These are phyloP conservation scores for Aphelinus atriplicis DNA, from an alignment of 1,140 invertebrate genomes.

Conservation along the genomic window DNA sequence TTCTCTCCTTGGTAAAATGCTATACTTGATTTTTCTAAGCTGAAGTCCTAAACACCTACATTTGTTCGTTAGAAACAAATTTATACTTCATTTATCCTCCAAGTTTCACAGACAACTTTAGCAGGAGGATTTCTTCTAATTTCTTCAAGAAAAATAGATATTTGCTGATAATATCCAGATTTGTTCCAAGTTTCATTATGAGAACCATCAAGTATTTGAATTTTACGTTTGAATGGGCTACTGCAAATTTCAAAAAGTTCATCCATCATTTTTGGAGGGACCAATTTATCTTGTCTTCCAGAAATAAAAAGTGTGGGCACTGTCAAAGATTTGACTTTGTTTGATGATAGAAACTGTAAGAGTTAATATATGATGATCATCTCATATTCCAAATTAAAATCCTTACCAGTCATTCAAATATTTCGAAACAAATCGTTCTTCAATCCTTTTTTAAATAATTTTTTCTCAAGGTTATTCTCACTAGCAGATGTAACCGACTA, in stretches of 20 bases:
- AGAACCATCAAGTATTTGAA: conserved; percentile 78
- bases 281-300: conserved; percentile 83
- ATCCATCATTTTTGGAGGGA: conserved; percentile 88
- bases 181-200: conserved; percentile 90
- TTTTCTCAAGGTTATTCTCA: background rate
- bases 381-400: conserved; percentile 6
- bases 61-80: conserved; percentile 13
- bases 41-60: background rate
- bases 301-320: conserved; percentile 83
- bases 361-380: conserved; percentile 47
- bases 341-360: conserved; percentile 76
- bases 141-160: conserved; percentile 69
- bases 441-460: conserved; percentile 24
- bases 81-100: conserved; percentile 58
- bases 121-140: conserved; percentile 56
- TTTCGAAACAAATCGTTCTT: background rate
- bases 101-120: conserved; percentile 47
- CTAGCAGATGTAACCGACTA: too few species aligned
- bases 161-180: conserved; percentile 71
- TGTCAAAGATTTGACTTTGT: conserved; percentile 75
- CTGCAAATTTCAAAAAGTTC: conserved; percentile 77
- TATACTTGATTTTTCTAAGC: conserved; percentile 1
- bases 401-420: too few species aligned
- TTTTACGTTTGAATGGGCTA: conserved; percentile 76
- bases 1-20: background rate